phyloP scores from a whole-genome alignment of 2,797 vertebrate genomes.

The Epinephelus coioides region DNA sequence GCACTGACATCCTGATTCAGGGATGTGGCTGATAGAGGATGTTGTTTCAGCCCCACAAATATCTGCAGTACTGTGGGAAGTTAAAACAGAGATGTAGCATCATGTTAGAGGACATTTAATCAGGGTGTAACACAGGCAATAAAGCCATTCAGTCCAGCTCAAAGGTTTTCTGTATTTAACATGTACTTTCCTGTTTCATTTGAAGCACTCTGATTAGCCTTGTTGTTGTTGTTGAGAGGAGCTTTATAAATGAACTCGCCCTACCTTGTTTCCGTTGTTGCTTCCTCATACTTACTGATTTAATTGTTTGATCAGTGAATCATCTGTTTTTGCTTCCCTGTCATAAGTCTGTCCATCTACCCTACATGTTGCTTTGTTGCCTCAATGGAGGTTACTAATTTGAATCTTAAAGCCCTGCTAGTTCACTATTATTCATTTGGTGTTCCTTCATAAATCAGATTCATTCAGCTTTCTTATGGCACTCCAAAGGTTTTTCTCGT shows the following conservation, averaged over 20 bases:
- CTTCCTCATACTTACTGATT: not conserved
- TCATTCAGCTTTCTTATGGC: not conserved
- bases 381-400: not conserved
- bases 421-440: not conserved
- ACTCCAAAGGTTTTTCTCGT: too few species aligned
- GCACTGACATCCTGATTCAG: constrained; percentile 57
- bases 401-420: too few species aligned
- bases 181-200: not conserved
- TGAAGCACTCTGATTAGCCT: not conserved
- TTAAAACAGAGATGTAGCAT: not conserved
- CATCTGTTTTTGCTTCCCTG: not conserved
- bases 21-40: not conserved
- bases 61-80: constrained; percentile 18
- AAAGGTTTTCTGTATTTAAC: not conserved
- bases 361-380: not conserved
- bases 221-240: not conserved
- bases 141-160: not conserved
- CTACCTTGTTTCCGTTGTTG: not conserved
- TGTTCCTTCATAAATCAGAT: not conserved
- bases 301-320: not conserved
- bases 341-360: not conserved
- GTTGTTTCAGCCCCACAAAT: not conserved
- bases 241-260: not conserved
- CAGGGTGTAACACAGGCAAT: not conserved
- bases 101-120: not conserved